These are phyloP conservation scores for Leptinotarsa texana DNA, from an alignment of 1,140 invertebrate species.

Conservation along the genomic window DNA sequence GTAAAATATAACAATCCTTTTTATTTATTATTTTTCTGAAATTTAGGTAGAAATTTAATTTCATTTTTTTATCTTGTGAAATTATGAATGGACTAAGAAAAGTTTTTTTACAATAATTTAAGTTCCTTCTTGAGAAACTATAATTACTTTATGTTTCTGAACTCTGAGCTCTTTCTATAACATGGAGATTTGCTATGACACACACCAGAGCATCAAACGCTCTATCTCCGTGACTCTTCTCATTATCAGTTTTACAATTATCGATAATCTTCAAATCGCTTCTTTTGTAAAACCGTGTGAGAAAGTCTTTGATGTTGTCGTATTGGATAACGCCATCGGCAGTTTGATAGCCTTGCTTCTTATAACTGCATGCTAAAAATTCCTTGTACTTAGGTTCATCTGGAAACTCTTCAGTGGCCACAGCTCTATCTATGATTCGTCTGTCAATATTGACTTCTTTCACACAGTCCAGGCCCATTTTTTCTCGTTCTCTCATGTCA, in stretches of 20 bases:
- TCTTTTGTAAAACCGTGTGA: constrained; percentile 27
- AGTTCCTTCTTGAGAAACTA: too few relatives aligned
- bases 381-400: constrained; percentile 38
- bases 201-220: constrained; percentile 31
- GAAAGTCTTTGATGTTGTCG: constrained; percentile 22
- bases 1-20: too few relatives aligned
- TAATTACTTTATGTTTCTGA: not conserved
- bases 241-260: constrained; percentile 26
- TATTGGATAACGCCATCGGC: constrained; percentile 36
- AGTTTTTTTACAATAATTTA: too few relatives aligned
- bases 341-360: constrained; percentile 41
- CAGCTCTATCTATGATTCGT: constrained; percentile 27
- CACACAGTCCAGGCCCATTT: constrained; percentile 36
- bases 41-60: too few relatives aligned
- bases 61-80: too few relatives aligned
- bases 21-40: too few relatives aligned
- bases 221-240: constrained; percentile 20
- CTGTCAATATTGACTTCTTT: constrained; percentile 32
- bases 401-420: constrained; percentile 21
- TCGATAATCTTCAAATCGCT: constrained; percentile 25
- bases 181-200: constrained; percentile 12
- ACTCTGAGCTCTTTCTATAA: not conserved
- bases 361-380: constrained; percentile 44
- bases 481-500: constrained; percentile 21
- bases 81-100: too few relatives aligned